Percentiles rank a stretch among this genome's conserved stretches.
These are phyloP conservation scores for Lasioglossum figueresi DNA, from an alignment of 2,888 invertebrate genomes.

Conservation along the genomic window DNA sequence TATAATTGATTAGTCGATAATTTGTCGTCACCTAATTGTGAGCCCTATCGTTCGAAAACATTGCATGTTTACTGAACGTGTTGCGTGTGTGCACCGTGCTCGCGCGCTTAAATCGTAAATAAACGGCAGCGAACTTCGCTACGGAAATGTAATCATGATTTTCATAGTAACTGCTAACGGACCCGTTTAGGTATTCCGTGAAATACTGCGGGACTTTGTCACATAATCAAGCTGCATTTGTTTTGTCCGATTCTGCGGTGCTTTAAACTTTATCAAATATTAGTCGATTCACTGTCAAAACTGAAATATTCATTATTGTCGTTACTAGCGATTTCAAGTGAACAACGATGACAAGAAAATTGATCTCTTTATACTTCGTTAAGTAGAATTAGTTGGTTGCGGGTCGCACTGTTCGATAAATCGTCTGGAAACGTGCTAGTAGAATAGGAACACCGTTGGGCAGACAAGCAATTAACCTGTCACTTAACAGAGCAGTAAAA, in stretches of 20 bases:
- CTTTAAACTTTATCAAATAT: not conserved
- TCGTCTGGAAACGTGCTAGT: not conserved
- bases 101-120: slow-evolving; percentile 37
- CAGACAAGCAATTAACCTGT: slow-evolving; percentile 14
- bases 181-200: not conserved
- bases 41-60: slow-evolving; percentile 42
- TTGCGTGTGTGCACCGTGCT: slow-evolving; percentile 32
- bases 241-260: too few species aligned
- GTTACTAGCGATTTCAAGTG: not conserved
- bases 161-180: not conserved
- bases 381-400: not conserved
- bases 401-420: not conserved
- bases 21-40: slow-evolving; percentile 49
- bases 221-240: slow-evolving; percentile 2
- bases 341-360: not conserved
- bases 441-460: not conserved
- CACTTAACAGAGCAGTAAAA: slow-evolving; percentile 5
- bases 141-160: slow-evolving; percentile 21
- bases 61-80: slow-evolving; percentile 44
- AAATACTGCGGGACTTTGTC: not conserved
- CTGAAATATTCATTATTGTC: not conserved
- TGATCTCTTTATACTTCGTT: not conserved
- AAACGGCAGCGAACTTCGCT: not conserved
- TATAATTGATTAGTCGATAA: slow-evolving; percentile 53
- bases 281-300: not conserved